Evolutionary conservation across 2,113 vertebrate species (phyloP), one percentile per base, ranked within the genome.

Genomic region (Rhabdomys dilectus): DNA sequence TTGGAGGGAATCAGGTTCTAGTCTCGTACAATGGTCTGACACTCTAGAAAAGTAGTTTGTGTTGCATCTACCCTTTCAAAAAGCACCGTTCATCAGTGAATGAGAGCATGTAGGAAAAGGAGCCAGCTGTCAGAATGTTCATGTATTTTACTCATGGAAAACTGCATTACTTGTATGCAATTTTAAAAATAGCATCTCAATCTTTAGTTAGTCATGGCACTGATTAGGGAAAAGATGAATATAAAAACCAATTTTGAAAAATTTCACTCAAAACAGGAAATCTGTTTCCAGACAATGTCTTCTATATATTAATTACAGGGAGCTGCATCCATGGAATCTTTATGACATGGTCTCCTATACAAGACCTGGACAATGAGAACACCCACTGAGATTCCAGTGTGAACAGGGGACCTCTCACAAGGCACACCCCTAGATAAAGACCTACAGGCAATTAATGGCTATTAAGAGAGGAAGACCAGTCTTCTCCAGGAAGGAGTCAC

Each of bases 201-300:
- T 87, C 9, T 48, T 17, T 68, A 51, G 29, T 34, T n/a, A 48
- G 15, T 31, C 9, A 36, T 68, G 45, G 31, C 29, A 45, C 36
- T n/a, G 31, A 68, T 75, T 75, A 73, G 45, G 11, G 53, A 51
- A 78, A 56, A 75, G 56, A 56, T 2, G 26, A 42, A 1, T 62
- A 36, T 62, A 70, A 76, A 76, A 88, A 82, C 58, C 62, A 3
- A n/a, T 70, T 91, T 77, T n/a, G 60, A 88, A 93, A 93, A 72
- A 56, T 84, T 84, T 2, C 42, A 91, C 60, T 77, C 29, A 77
- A n/a, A 56, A 56, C 34, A 56, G 4, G 34, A 81, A 56, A 53
- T 56, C 78, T 81, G 53, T 21, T n/a, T 58, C 36, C 36, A 58
- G 53, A 39, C 39, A 81, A 36, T 36, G 36, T 81, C 53, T n/a